Evolutionary conservation across 2,888 invertebrate species (phyloP).

Genomic region (Idaea biselata): DNA sequence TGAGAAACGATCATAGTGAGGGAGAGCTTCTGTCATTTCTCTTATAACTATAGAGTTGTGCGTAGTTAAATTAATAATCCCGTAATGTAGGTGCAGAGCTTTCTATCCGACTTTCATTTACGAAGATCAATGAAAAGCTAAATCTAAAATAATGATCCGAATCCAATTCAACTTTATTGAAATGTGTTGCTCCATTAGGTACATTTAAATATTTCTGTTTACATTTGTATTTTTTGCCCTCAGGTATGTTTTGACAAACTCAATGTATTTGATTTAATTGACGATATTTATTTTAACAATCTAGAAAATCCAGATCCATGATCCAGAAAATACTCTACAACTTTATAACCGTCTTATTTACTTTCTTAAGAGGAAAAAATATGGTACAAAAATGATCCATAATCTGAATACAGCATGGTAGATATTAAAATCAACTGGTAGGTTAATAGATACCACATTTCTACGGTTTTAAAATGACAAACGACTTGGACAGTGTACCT

Average conservation of each 20-base stretch:
- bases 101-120: slow-evolving; percentile 14
- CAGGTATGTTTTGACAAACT: neutral
- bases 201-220: neutral
- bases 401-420: neutral
- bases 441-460: slow-evolving; percentile 10
- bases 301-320: neutral
- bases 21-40: neutral
- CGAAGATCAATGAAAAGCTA: slow-evolving; percentile 12
- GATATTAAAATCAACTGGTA: slow-evolving; percentile 29
- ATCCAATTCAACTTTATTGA: slow-evolving; percentile 7
- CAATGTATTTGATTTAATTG: neutral
- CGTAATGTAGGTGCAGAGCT: neutral
- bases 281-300: neutral
- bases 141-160: slow-evolving; percentile 12
- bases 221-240: neutral
- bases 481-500: slow-evolving; percentile 42
- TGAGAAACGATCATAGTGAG: neutral
- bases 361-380: no score
- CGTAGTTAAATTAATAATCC: neutral
- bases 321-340: neutral
- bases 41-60: neutral
- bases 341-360: no score
- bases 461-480: slow-evolving; percentile 51
- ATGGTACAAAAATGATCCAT: neutral
- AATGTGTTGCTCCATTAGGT: no score